phyloP scores from a whole-genome alignment of 2,113 vertebrate species.

The human region DNA sequence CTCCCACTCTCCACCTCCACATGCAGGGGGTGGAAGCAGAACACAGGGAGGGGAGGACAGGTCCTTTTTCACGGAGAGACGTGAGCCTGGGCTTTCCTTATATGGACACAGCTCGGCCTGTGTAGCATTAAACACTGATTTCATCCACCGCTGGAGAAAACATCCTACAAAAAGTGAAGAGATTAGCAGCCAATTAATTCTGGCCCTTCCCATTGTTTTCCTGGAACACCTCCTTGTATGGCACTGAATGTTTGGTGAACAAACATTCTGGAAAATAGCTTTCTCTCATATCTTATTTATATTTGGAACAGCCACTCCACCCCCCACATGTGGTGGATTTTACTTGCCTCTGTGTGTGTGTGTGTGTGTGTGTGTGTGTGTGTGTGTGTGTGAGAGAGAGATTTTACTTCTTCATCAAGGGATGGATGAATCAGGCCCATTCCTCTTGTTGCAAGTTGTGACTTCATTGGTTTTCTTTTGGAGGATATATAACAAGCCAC shows the following conservation, averaged over 20 bases:
- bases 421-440: background rate
- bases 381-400: background rate
- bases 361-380: background rate
- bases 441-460: constrained; percentile 9
- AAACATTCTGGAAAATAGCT: constrained; percentile 55
- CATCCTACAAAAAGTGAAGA: constrained; percentile 71
- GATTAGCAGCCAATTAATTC: constrained; percentile 76
- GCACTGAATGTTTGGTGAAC: constrained; percentile 63
- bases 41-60: constrained; percentile 65
- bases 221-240: constrained; percentile 45
- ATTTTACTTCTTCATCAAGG: background rate
- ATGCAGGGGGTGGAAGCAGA: constrained; percentile 53
- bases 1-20: constrained; percentile 87
- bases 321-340: background rate
- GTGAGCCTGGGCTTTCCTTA: constrained; percentile 73
- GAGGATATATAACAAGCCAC: background rate
- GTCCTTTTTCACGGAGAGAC: constrained; percentile 55
- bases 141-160: constrained; percentile 77
- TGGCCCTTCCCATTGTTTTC: constrained; percentile 64
- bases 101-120: constrained; percentile 76
- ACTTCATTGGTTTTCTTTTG: constrained; percentile 37
- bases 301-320: background rate
- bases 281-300: constrained; percentile 40
- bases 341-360: background rate
- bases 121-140: constrained; percentile 70